A percentile compares a stretch with the other conserved stretches of the same genome.
Conservation (phyloP, 1,140 invertebrate genomes). For the Papilio dardanus region DNA sequence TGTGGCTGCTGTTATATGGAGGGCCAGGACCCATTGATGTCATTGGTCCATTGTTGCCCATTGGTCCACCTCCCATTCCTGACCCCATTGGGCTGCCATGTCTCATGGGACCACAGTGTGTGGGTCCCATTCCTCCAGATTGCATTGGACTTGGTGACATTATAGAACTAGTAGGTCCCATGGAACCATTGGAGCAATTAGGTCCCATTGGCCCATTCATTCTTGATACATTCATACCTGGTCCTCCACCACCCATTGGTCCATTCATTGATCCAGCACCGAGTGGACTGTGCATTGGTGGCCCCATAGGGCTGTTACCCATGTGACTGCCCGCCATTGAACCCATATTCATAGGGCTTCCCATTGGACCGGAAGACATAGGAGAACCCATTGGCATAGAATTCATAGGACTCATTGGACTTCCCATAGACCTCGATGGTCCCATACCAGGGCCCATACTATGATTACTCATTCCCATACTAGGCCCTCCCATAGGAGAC, state of each 20-base stretch:
- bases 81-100: constrained; percentile 81
- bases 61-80: constrained; percentile 75
- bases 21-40: constrained; percentile 79
- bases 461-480: constrained; percentile 81
- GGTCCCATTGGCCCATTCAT: constrained; percentile 81
- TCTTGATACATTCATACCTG: constrained; percentile 81
- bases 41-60: constrained; percentile 81
- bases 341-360: constrained; percentile 87
- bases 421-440: constrained; percentile 84
- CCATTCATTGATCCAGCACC: constrained; percentile 79
- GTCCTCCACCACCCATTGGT: constrained; percentile 79
- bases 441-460: constrained; percentile 83
- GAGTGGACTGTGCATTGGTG: constrained; percentile 82
- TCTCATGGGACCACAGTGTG: constrained; percentile 81
- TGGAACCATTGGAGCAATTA: constrained; percentile 80
- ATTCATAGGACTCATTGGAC: constrained; percentile 87
- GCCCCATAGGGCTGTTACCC: constrained; percentile 86
- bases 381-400: constrained; percentile 88
- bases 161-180: constrained; percentile 78
- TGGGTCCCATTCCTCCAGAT: constrained; percentile 76
- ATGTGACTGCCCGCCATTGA: constrained; percentile 83
- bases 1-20: constrained; percentile 73
- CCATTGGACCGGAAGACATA: constrained; percentile 87
- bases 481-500: constrained; percentile 82
- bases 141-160: constrained; percentile 81